These are phyloP conservation scores for Cremastobaeus sp. DNA, from an alignment of 2,888 invertebrate genomes.

Conservation along the genomic window DNA sequence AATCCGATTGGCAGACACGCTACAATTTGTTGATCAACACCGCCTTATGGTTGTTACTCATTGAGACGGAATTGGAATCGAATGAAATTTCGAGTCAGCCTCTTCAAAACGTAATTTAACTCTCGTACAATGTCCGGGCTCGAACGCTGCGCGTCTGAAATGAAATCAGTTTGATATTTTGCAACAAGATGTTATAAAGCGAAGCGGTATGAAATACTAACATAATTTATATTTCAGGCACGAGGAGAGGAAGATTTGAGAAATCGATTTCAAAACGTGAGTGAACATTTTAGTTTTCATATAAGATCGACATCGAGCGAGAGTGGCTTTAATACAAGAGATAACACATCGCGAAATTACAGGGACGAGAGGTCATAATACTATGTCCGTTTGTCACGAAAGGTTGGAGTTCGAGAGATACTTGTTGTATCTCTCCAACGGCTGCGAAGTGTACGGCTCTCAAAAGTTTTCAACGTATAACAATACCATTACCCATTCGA, in stretches of 20 bases:
- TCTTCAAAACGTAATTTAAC: no score
- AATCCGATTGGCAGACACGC: conserved; percentile 6
- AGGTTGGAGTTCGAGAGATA: conserved; percentile 46
- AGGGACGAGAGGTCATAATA: conserved; percentile 44
- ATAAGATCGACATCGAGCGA: conserved; percentile 19
- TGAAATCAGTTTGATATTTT: no score
- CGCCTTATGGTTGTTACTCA: conserved; percentile 14
- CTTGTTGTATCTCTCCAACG: no score
- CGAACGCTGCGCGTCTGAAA: no score
- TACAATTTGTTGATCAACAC: neutral
- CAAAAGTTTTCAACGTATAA: conserved; percentile 45
- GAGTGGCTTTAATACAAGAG: conserved; percentile 30
- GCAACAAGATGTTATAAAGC: no score
- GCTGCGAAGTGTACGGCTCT: conserved; percentile 38
- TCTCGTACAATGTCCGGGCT: no score
- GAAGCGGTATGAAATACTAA: no score
- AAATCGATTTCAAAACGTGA: conserved; percentile 22
- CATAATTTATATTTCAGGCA: conserved; percentile 22
- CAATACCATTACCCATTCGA: conserved; percentile 60
- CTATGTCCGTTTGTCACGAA: conserved; percentile 50
- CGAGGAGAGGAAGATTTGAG: no score
- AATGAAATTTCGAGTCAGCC: no score
- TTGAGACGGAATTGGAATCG: no score
- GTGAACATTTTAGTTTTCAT: conserved; percentile 22
- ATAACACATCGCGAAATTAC: conserved; percentile 45